Evolutionary conservation across 2,113 vertebrate species (phyloP).

Genomic region (Todiramphus saurophagus): DNA sequence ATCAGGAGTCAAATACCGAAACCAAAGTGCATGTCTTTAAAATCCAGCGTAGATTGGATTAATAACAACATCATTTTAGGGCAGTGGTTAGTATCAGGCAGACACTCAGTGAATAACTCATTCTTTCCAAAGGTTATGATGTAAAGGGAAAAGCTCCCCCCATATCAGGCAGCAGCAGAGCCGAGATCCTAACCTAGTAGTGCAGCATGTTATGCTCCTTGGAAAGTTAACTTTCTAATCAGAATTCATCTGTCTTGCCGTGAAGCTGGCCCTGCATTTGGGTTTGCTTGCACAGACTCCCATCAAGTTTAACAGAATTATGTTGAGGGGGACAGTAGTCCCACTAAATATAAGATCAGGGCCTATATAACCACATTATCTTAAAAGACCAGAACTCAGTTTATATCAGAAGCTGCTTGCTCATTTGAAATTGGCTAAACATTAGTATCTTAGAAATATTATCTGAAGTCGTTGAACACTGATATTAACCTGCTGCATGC

Average conservation of each 20-base stretch:
- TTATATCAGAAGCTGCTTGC: constrained; percentile 1
- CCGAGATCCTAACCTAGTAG: fast-evolving
- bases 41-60: background rate
- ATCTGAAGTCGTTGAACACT: constrained; percentile 47
- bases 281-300: background rate
- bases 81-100: background rate
- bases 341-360: background rate
- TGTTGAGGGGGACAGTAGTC: background rate
- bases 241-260: background rate
- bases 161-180: background rate
- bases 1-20: background rate
- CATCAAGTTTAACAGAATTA: background rate
- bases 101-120: background rate
- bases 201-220: background rate
- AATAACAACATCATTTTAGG: background rate
- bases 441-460: constrained; percentile 61
- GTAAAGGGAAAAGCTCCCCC: background rate
- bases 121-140: background rate
- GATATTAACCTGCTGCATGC: constrained; percentile 59
- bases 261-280: background rate
- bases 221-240: background rate
- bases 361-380: constrained; percentile 22
- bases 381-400: constrained; percentile 36
- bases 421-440: constrained; percentile 50
- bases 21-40: background rate